These are phyloP conservation scores for Platycercus adscitus DNA, from an alignment of 2,113 vertebrate genomes.

Conservation along the genomic window DNA sequence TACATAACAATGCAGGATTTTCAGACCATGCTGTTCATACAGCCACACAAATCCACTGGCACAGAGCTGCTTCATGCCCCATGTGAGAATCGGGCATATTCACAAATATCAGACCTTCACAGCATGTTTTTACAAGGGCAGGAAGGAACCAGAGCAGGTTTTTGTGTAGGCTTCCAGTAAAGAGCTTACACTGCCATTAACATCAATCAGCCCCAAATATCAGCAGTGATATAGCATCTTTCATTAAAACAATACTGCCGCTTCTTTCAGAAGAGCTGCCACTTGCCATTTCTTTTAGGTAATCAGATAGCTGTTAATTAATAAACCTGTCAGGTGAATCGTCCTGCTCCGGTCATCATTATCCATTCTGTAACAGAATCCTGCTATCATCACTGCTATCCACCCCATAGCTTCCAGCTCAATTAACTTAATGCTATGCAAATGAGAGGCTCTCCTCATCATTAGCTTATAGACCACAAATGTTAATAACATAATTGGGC, in stretches of 20 bases:
- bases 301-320: constrained; percentile 94
- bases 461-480: constrained; percentile 85
- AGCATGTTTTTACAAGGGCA: neutral
- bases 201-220: neutral
- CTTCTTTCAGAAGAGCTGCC: constrained; percentile 35
- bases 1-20: neutral
- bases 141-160: neutral
- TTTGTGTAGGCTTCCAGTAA: neutral
- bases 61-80: neutral
- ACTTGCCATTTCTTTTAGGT: constrained; percentile 77
- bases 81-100: neutral
- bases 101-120: neutral
- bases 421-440: constrained; percentile 99
- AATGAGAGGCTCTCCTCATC: constrained; percentile 88
- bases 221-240: neutral
- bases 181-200: neutral
- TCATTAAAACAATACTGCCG: constrained; percentile 6
- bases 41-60: neutral
- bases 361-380: constrained; percentile 91
- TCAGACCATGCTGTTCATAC: neutral
- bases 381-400: constrained; percentile 76
- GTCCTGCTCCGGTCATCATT: constrained; percentile 84
- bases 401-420: constrained; percentile 79
- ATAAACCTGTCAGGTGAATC: constrained; percentile 93
- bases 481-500: constrained; percentile 95